Conservation (phyloP, 2,113 vertebrate genomes). For the Meles meles region DNA sequence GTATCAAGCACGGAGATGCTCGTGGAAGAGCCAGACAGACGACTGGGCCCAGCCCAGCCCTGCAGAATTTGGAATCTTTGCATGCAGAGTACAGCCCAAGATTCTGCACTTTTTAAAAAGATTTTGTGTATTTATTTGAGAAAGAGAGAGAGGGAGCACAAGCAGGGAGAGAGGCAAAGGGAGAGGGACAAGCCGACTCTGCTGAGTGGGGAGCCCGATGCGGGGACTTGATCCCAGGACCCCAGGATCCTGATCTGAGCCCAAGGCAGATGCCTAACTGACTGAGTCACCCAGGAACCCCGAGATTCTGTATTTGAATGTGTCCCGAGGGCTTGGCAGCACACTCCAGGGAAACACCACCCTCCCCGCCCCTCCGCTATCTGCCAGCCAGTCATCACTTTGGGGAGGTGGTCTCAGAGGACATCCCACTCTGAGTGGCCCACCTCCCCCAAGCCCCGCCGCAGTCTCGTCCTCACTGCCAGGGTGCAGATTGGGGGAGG, state of each 20-base stretch:
- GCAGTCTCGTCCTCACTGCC: not conserved
- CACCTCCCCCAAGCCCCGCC: rapidly evolving
- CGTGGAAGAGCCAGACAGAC: not conserved
- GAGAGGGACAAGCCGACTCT: not conserved
- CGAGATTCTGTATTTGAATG: not conserved
- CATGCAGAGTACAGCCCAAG: not conserved
- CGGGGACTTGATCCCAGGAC: not conserved
- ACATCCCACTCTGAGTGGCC: not conserved
- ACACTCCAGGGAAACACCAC: not conserved
- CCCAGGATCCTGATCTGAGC: not conserved
- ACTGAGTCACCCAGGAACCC: not conserved
- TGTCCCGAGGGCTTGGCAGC: not conserved
- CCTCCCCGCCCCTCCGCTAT: too few relatives aligned
- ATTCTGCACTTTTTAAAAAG: not conserved
- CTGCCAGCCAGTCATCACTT: not conserved
- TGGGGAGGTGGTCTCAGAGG: not conserved
- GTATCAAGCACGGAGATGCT: not conserved
- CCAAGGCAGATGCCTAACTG: not conserved
- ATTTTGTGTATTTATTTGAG: not conserved
- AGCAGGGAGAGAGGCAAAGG: not conserved
- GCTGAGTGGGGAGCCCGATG: not conserved
- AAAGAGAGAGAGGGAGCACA: not conserved
- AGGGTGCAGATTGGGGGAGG: rapidly evolving
- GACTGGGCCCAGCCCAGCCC: rapidly evolving
- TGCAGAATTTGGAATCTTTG: not conserved